Evolutionary conservation across 2,888 invertebrate species (phyloP), one percentile per base, ranked within the genome.

Genomic region (Drosophila cracens): DNA sequence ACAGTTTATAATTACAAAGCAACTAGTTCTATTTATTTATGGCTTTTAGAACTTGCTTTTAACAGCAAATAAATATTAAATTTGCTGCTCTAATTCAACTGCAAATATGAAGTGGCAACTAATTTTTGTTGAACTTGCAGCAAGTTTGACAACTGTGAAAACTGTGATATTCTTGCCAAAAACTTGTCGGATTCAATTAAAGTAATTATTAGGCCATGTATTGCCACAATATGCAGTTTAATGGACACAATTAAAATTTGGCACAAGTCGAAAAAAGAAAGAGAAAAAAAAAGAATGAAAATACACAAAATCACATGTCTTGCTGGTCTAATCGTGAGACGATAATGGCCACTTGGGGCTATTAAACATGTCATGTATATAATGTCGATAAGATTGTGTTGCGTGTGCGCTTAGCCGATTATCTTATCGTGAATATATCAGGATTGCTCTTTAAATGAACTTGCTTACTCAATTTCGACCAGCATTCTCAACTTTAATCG

Each of bases 271-370:
- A 31, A 25, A 13, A 31, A 13, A n/a, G 31, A 13, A 21, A 21
- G 46, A 2, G 7, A 16, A 25, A 16, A n/a, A 36, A 31, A 51
- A 52, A 10, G 57, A 71, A 51, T 27, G 21, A 4, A 4, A 38
- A 21, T n/a, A 25, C 6, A n/a, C 46, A 68, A 76, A 73, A 73
- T 83, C 79, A 82, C 79, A 70, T 79, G 79, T 64, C 58, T 27
- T 3, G 38, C 5, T 16, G 4, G n/a, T 43, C 51, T 54, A 72
- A 70, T 66, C 81, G 64, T 66, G 49, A 13, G 38, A 59, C 68
- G 70, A 74, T 61, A 69, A 77, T 63, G 33, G 54, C 33, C 75
- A 67, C 67, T 72, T 52, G 38, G 56, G 29, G 10, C 59, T 54
- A 71, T 76, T 68, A 81, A 70, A 60, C 34, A 48, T 70, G 66